Conservation (phyloP, 2,797 vertebrate genomes). For the Pseudomugil tenellus region DNA sequence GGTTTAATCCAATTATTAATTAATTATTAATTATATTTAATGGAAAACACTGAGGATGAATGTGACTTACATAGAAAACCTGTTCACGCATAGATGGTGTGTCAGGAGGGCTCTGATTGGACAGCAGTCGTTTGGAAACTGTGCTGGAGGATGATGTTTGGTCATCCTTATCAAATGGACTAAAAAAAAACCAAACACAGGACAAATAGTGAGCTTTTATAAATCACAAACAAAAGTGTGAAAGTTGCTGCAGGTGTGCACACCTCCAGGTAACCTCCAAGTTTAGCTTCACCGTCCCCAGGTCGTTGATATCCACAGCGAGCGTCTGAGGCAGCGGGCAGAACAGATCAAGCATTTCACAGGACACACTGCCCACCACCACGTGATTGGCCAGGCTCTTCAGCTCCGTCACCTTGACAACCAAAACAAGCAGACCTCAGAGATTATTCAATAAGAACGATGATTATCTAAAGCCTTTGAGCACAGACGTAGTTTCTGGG, state of each 20-base stretch:
- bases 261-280: conserved; percentile 98
- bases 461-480: conserved; percentile 4
- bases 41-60: conserved; percentile 8
- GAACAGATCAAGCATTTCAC: conserved; percentile 97
- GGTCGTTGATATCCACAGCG: conserved; percentile 97
- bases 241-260: conserved; percentile 23
- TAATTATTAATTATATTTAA: background rate
- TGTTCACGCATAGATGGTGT: conserved; percentile 97
- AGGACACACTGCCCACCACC: conserved; percentile 96
- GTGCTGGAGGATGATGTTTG: conserved; percentile 91
- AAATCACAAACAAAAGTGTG: background rate
- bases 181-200: conserved; percentile 55
- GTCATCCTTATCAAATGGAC: conserved; percentile 98
- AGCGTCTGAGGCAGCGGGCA: conserved; percentile 95
- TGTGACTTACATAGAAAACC: conserved; percentile 95
- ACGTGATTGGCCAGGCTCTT: conserved; percentile 98
- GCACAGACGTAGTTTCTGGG: background rate
- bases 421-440: conserved; percentile 31
- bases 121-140: conserved; percentile 94
- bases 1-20: too few species aligned
- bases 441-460: background rate
- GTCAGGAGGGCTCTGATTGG: conserved; percentile 98
- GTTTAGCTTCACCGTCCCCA: conserved; percentile 97
- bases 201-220: background rate
- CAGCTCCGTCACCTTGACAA: conserved; percentile 92